Evolutionary conservation across 2,113 vertebrate genomes (phyloP).

Genomic region (Phrynosoma platyrhinos): DNA sequence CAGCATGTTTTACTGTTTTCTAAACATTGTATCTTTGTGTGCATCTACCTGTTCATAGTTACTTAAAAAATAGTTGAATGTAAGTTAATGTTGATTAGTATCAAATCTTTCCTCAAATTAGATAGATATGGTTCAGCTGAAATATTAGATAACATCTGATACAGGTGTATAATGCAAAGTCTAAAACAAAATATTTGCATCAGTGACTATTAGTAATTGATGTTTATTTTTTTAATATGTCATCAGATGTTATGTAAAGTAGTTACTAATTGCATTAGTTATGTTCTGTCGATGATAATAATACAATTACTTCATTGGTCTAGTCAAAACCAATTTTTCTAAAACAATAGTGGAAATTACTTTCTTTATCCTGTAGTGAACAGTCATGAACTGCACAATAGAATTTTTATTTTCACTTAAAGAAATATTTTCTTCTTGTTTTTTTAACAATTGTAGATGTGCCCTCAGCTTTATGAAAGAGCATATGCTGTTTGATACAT

Average conservation of each 20-base stretch:
- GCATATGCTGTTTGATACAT: not conserved
- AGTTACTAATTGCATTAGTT: not conserved
- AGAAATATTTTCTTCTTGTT: not conserved
- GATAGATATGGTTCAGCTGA: not conserved
- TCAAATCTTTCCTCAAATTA: not conserved
- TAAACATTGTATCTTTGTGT: not conserved
- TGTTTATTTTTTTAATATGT: conserved; percentile 28
- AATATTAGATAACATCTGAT: conserved; percentile 15
- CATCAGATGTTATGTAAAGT: conserved; percentile 15
- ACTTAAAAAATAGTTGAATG: not conserved
- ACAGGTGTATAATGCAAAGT: not conserved
- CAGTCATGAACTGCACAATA: not conserved
- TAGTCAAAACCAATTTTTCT: conserved; percentile 13
- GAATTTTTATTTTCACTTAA: conserved; percentile 26
- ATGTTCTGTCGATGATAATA: conserved; percentile 1
- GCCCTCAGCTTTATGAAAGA: conserved; percentile 30
- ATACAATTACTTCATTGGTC: conserved; percentile 10
- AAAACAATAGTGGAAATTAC: not conserved
- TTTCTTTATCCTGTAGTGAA: conserved; percentile 15
- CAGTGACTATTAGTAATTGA: conserved; percentile 4
- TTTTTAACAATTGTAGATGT: not conserved
- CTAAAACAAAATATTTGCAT: not conserved
- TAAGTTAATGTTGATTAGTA: not conserved
- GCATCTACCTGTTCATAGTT: not conserved
- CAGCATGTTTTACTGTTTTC: not conserved